Evolutionary conservation across 2,113 vertebrate genomes (phyloP), one percentile per base, ranked within the genome.

Genomic region (Hipposideros armiger): DNA sequence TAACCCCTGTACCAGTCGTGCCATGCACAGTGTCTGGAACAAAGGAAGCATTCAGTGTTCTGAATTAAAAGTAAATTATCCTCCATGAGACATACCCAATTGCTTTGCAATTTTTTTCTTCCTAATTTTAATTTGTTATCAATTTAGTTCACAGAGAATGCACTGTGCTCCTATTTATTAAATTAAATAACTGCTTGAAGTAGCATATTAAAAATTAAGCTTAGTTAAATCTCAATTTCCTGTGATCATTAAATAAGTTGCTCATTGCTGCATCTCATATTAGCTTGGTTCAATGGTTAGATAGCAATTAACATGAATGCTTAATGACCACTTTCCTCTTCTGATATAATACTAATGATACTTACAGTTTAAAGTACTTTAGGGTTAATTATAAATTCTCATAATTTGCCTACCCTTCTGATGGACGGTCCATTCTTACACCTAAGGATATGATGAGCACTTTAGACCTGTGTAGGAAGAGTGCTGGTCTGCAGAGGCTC

Each of bases 121-220:
- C 58, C 36, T 87, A 85, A 89, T 96, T 94, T 96, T 95, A 95
- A 97, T 90, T 92, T 95, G 72, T 92, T 97, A 64, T 94, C 86
- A 89, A 0, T 93, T 96, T 95, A 94, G 70, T 89, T 95, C 89
- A 94, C 45, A 24, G 76, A 95, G 90, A 96, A 91, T 95, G 64
- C 54, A 56, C 78, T 90, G 40, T 96, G 81, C 85, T 97, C 47
- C 56, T 95, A 96, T 97, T 97, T 97, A 97, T 97, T 97, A 97
- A 97, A 91, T 97, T 96, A 96, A 97, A 93, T 97, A 93, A 97
- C 96, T 95, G 88, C 94, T 96, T 87, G 78, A 95, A 95, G 80
- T 95, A 87, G 74, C 91, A 91, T 97, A 97, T 97, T 98, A 96
- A 96, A 97, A 97, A 97, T 95, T 98, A 98, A 97, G 80, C 86